Conservation (phyloP, 1,140 invertebrate species). For the Cephus cinctus region DNA sequence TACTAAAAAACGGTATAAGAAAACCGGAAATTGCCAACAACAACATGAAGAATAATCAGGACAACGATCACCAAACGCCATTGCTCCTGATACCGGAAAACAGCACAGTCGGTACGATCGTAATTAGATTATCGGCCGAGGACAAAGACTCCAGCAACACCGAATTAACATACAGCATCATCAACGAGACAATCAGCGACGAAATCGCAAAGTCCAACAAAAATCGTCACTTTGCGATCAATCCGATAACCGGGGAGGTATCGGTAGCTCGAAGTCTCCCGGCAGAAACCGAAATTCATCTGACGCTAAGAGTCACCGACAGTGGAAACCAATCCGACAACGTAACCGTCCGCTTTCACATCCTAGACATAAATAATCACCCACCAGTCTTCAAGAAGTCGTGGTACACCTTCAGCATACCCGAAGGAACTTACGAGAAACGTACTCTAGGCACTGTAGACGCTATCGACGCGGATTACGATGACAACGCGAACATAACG, state of each 20-base stretch:
- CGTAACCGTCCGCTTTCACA: constrained; percentile 66
- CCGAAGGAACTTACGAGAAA: constrained; percentile 73
- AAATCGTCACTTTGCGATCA: constrained; percentile 71
- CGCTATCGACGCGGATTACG: constrained; percentile 75
- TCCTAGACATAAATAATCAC: constrained; percentile 86
- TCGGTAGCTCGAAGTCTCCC: constrained; percentile 72
- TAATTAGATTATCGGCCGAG: constrained; percentile 76
- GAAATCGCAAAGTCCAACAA: constrained; percentile 49
- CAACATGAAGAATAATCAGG: constrained; percentile 5
- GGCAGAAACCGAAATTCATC: constrained; percentile 73
- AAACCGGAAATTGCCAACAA: constrained; percentile 55
- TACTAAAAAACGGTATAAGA: too few relatives aligned
- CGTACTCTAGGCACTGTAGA: constrained; percentile 72
- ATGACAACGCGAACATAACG: constrained; percentile 72
- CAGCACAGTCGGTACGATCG: constrained; percentile 67
- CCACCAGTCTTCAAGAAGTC: constrained; percentile 77
- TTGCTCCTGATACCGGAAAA: constrained; percentile 76
- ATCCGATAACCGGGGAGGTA: constrained; percentile 71
- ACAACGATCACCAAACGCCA: constrained; percentile 47
- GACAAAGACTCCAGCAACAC: constrained; percentile 83
- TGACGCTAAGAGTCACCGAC: constrained; percentile 78
- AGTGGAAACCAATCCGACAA: constrained; percentile 69
- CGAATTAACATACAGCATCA: constrained; percentile 73
- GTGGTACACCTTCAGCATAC: constrained; percentile 79
- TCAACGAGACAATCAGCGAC: constrained; percentile 28